Base-by-base conservation (phyloP, 2,888 invertebrate species). In the Eugnorisma glareosa region DNA sequence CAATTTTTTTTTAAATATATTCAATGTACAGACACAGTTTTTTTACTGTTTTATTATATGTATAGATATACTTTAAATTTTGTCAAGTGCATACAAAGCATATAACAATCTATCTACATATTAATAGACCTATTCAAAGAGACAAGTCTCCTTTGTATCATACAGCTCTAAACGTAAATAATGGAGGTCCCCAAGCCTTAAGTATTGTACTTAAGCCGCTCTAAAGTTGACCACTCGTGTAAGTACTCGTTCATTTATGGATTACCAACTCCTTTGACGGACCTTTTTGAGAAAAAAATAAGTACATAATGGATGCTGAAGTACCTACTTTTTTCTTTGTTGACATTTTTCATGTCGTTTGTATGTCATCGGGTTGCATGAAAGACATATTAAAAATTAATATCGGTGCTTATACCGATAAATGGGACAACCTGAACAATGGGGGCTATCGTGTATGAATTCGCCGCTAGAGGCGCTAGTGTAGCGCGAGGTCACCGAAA, bases 161-260 rank as follows among this genome's bases (percentile, higher is more conserved):
- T 21, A 40, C 31, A 40, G 13, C 63, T 48, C 2, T 73, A 48
- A 18, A 8, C 31, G 2, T 57, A 73, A 21, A 78, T 78, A 81
- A 81, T 81, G 64, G 80, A 72, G 40, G 51, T 15, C 7, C 24
- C 13, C n/a, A 15, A 67, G 45, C 51, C 48, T 61, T n/a, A 45
- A 31, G n/a, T 80, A 73, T 48, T 43, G 28, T 67, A 35, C 66
- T 73, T 45, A 74, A 73, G 75, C 67, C 35, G n/a, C 51, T 54
- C 61, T 31, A 45, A 81, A 81, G 31, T 67, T 75, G 67, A 63
- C 75, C 82, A 75, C 15, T 51, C 82, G n/a, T 67, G n/a, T 40
- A 66, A 71, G 70, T 54, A 63, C n/a, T n/a, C 59, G 28, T 54
- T 67, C 75, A 37, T 79, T 75, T 81, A 67, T 21, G 63, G 82